Evolutionary conservation across 1,140 invertebrate genomes (phyloP).

Genomic region (Fopius arisanus): DNA sequence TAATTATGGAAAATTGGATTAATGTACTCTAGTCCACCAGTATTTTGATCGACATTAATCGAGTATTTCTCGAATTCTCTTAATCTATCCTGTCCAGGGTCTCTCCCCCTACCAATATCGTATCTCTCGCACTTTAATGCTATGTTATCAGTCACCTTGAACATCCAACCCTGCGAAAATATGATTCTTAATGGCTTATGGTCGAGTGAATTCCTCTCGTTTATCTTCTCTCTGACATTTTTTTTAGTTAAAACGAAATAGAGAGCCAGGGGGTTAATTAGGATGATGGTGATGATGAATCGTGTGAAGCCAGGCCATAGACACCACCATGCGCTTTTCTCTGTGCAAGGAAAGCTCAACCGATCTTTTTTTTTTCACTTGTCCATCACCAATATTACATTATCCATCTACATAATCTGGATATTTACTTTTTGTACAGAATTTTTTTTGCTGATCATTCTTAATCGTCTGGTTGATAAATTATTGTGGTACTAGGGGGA

Average conservation of each 20-base stretch:
- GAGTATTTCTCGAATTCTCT: conserved; percentile 32
- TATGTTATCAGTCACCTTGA: conserved; percentile 58
- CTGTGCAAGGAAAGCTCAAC: conserved; percentile 36
- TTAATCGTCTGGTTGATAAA: neutral
- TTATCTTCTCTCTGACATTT: neutral
- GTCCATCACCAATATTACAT: conserved; percentile 51
- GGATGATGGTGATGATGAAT: conserved; percentile 41
- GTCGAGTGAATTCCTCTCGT: neutral
- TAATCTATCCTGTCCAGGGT: conserved; percentile 41
- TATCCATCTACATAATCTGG: conserved; percentile 20
- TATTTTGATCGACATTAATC: conserved; percentile 42
- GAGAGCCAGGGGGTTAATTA: conserved; percentile 46
- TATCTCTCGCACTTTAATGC: conserved; percentile 52
- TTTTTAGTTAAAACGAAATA: conserved; percentile 24
- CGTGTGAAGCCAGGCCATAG: conserved; percentile 43
- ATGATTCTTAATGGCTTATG: conserved; percentile 45
- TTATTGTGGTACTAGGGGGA: neutral
- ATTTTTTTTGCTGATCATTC: neutral
- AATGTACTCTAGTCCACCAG: conserved; percentile 57
- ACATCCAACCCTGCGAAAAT: conserved; percentile 61
- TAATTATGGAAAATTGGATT: conserved; percentile 55
- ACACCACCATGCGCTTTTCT: conserved; percentile 46
- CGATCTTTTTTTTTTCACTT: conserved; percentile 33
- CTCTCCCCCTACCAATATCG: conserved; percentile 54
- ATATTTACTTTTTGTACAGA: neutral